Base-by-base conservation (phyloP, 2,113 vertebrate species). In the Electrona antarctica region DNA sequence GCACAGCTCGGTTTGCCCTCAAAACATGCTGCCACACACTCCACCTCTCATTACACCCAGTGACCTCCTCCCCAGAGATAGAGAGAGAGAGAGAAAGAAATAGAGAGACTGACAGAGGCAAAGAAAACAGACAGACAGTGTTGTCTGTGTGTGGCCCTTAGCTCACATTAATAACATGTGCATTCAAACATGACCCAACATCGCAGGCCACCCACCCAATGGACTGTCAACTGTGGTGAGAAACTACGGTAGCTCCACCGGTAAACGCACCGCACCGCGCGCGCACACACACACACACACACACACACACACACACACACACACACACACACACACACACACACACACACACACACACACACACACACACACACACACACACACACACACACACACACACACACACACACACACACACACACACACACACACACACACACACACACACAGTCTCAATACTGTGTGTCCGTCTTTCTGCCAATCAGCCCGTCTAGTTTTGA, bases 21-120 rank as follows among this genome's bases (percentile, higher is more conserved):
- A 69, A 80, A 84, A 84, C 67, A 75, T 73, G 74, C 79, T 52
- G 79, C 81, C 87, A 75, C 79, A 75, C 79, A 78, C 89, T 87
- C 88, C 84, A 87, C 61, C 81, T 89, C 84, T 84, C 79, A 75
- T 80, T 87, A 86, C 88, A 91, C 90, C 71, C 83, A 9, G 47
- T 86, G 90, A 88, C 85, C 88, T 90, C 68, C 78, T 61, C 63
- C 56, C 8, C 55, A 61, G 62, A 59, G 52, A 65, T 55, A 76
- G 8, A 61, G 65, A 67, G 57, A 12, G 28, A 59, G 68, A 14
- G 56, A 2, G 56, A 14, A 11, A 60, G 8, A 7, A 12, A 2
- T 8, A 28, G 7, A 28, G 8, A 8, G 9, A 52, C 4, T 3
- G 50, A 33, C 28, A 6, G 14, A 29, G 58, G 3, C 1, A 13